A percentile compares a stretch with the other conserved stretches of the same genome.
Evolutionary conservation across 2,888 invertebrate genomes (phyloP).

Genomic region (Brenthis daphne): DNA sequence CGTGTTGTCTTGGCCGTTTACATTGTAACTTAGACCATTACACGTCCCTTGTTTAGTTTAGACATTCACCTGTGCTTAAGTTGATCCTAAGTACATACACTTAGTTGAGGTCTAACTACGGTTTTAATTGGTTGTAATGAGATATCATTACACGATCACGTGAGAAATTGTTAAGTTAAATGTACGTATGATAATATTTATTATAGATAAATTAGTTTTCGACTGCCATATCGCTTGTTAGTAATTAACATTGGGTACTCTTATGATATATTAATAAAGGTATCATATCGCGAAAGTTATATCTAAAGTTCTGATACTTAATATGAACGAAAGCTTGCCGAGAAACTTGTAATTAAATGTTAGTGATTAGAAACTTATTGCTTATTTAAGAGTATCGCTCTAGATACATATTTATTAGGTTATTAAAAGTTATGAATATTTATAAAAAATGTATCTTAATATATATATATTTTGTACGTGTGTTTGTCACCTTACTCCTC

Average conservation of each 20-base stretch:
- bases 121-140: conserved; percentile 27
- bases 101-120: conserved; percentile 12
- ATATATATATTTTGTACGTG: no score
- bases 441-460: no score
- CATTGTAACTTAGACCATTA: conserved; percentile 24
- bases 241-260: neutral
- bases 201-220: neutral
- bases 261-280: neutral
- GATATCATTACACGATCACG: conserved; percentile 13
- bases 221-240: neutral
- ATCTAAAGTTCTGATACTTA: conserved; percentile 1
- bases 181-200: neutral
- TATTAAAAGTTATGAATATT: neutral
- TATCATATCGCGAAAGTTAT: neutral
- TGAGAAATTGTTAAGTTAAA: conserved; percentile 6
- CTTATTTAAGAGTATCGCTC: neutral
- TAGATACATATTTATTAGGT: conserved; percentile 3
- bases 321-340: neutral
- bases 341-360: conserved; percentile 8
- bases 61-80: conserved; percentile 8
- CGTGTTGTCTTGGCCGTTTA: conserved; percentile 27
- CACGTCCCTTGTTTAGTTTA: conserved; percentile 13
- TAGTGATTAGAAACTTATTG: conserved; percentile 2
- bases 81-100: conserved; percentile 1
- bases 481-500: no score